Evolutionary conservation across 2,113 vertebrate species (phyloP).

Genomic region (Steatornis caripensis): DNA sequence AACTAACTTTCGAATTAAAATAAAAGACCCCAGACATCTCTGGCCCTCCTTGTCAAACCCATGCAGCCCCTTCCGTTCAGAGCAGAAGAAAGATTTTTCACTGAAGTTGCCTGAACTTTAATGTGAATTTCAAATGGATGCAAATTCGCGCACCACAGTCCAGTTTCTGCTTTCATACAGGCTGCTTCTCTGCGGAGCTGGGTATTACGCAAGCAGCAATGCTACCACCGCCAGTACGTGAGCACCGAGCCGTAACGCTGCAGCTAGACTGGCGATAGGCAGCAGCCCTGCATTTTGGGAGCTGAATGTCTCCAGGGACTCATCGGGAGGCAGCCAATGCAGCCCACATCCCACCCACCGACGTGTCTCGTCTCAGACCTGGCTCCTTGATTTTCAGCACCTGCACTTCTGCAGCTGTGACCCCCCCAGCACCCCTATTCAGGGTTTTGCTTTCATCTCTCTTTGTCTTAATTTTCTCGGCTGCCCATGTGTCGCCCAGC

Average conservation of each 20-base stretch:
- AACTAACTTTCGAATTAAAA: neutral
- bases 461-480: neutral
- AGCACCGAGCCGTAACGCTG: rapidly evolving
- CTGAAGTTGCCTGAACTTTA: neutral
- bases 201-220: neutral
- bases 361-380: neutral
- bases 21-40: neutral
- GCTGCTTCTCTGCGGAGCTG: neutral
- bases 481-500: slow-evolving; percentile 9
- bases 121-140: neutral
- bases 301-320: neutral
- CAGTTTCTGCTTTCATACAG: neutral
- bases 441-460: neutral
- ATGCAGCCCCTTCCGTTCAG: neutral
- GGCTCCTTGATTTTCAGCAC: neutral
- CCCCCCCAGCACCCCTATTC: neutral
- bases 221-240: rapidly evolving
- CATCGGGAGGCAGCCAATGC: neutral
- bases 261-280: rapidly evolving
- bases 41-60: neutral
- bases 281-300: neutral
- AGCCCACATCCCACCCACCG: neutral
- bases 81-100: neutral
- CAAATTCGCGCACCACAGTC: neutral
- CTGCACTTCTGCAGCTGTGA: neutral